Percentiles rank a stretch among this genome's conserved stretches.
phyloP scores from a whole-genome alignment of 2,113 vertebrate genomes.

The Malurus alboscapulatus region DNA sequence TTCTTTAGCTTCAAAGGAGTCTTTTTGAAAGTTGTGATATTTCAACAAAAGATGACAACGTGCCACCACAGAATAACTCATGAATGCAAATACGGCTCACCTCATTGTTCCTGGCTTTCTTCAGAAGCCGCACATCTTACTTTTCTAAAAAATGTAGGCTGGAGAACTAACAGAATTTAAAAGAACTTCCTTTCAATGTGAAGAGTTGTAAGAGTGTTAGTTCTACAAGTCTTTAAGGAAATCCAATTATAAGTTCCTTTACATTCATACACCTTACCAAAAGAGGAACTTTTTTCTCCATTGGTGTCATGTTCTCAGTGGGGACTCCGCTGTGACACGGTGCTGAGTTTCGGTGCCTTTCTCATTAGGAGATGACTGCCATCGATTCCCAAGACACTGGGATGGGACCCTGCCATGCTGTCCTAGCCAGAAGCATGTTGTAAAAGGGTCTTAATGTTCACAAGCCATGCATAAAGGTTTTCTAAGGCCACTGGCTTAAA shows the following conservation, averaged over 20 bases:
- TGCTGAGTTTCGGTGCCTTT: conserved; percentile 69
- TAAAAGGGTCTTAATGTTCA: neutral
- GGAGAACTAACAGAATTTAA: conserved; percentile 81
- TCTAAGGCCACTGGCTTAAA: neutral
- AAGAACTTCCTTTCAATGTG: conserved; percentile 76
- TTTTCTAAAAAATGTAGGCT: conserved; percentile 78
- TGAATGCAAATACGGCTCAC: conserved; percentile 78
- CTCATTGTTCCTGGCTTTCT: conserved; percentile 78
- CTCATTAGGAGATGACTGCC: conserved; percentile 70
- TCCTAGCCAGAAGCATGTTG: neutral
- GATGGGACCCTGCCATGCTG: neutral
- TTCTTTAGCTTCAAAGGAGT: conserved; percentile 78
- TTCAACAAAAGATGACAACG: conserved; percentile 80
- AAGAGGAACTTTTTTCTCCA: conserved; percentile 73
- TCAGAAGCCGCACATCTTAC: conserved; percentile 78
- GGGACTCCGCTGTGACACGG: conserved; percentile 67
- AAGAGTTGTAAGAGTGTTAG: conserved; percentile 75
- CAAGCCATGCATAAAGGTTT: neutral
- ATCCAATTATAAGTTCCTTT: conserved; percentile 80
- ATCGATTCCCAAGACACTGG: conserved; percentile 24
- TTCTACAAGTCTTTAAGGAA: conserved; percentile 77
- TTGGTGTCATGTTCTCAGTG: conserved; percentile 76
- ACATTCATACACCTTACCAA: conserved; percentile 75
- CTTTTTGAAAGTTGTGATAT: conserved; percentile 77
- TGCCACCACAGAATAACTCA: conserved; percentile 77